Evolutionary conservation across 2,797 vertebrate species (phyloP).

Genomic region (Lithobates sylvaticus): DNA sequence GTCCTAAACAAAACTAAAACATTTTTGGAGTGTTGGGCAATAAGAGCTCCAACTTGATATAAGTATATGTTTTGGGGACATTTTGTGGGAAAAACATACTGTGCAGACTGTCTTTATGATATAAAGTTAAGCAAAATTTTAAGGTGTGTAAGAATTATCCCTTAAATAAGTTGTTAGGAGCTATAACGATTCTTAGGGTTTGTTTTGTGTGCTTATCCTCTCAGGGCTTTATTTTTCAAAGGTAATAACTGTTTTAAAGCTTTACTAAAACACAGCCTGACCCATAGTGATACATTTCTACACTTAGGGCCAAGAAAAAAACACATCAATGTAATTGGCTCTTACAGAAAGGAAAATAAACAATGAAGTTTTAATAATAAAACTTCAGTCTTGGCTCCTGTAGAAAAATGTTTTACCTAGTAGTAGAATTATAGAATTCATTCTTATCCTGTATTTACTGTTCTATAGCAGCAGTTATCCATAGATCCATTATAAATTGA

Average conservation of each 20-base stretch:
- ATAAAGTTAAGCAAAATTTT: too few relatives aligned
- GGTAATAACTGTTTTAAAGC: constrained; percentile 47
- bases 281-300: constrained; percentile 15
- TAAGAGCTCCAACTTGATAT: too few relatives aligned
- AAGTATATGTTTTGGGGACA: too few relatives aligned
- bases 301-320: constrained; percentile 24
- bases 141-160: too few relatives aligned
- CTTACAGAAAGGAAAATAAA: constrained; percentile 30
- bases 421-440: constrained; percentile 4
- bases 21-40: too few relatives aligned
- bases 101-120: too few relatives aligned
- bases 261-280: constrained; percentile 15
- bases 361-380: constrained; percentile 39
- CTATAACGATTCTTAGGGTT: neutral
- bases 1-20: too few relatives aligned
- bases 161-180: neutral
- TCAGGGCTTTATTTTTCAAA: constrained; percentile 39
- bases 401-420: constrained; percentile 24
- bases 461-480: constrained; percentile 1
- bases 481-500: neutral
- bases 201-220: constrained; percentile 13
- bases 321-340: constrained; percentile 42
- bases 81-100: too few relatives aligned
- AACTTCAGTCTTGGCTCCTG: constrained; percentile 16
- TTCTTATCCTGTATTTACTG: neutral